Evolutionary conservation across 2,797 vertebrate species (phyloP), one percentile per base, ranked within the genome.

Genomic region (Phalanger gymnotis): DNA sequence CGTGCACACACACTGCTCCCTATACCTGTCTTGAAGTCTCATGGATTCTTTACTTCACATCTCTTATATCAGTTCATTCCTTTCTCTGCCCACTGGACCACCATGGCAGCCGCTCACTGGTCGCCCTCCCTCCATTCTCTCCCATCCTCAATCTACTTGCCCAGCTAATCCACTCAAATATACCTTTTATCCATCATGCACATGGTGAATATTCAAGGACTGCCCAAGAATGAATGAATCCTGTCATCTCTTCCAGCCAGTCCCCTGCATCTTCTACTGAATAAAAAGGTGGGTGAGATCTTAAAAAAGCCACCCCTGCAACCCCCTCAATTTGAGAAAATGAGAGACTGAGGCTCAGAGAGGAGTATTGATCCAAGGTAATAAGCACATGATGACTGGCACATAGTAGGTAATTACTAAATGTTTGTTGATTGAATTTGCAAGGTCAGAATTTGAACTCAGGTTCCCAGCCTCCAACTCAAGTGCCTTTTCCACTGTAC

Each of bases 1-100:
- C 13, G 31, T 10, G 31, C 57, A 61, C 30, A 16, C 58, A 66
- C 14, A n/a, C 13, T 1, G 0, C 53, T 91, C 91, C 90, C 53
- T 90, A 53, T 53, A 95, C 7, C 53, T 93, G 52, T 91, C 30
- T 96, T 90, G 94, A 93, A 96, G 6, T 81, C 61, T 4, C 95
- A 31, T 31, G 13, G 34, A 94, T 95, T 81, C 56, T 87, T 94
- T 91, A 53, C 93, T 91, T 47, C 94, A 53, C 31, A 53, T 52
- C 94, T 96, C 30, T 34, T 61, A 3, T 13, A 34, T 12, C 30
- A 4, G 3, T 31, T 13, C 13, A 61, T 61, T 61, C 58, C 31
- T 34, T 73, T 40, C 34, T 73, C 61, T 73, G 34, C 16, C n/a
- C n/a, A 97, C 96, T 53, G 87, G 93, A 40, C 34, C 94, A 61